These are phyloP conservation scores for Solenopsis fugax DNA, from an alignment of 1,140 invertebrate species.

Conservation along the genomic window DNA sequence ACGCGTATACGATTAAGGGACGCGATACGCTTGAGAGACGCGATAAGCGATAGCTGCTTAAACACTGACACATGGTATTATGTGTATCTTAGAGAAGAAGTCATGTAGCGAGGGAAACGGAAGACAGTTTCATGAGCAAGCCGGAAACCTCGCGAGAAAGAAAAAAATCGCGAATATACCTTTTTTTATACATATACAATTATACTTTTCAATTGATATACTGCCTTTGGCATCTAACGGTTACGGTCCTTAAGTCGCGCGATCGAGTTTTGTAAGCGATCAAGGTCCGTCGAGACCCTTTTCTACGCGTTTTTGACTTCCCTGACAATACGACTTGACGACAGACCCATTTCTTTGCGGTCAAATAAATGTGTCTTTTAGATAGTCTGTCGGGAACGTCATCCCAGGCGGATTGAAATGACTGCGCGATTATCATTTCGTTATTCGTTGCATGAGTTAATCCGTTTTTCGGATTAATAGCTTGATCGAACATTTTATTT, in stretches of 20 bases:
- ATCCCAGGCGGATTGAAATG: conserved; percentile 15
- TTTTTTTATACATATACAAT: conserved; percentile 65
- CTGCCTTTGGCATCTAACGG: conserved; percentile 22
- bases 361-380: conserved; percentile 71
- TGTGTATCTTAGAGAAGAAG: conserved; percentile 45
- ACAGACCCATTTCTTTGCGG: conserved; percentile 73
- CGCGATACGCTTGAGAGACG: conserved; percentile 42
- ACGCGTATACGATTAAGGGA: conserved; percentile 24
- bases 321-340: conserved; percentile 39
- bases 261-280: conserved; percentile 12
- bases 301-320: conserved; percentile 26
- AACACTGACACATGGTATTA: conserved; percentile 44
- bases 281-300: neutral
- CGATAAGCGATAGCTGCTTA: conserved; percentile 58
- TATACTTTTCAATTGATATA: conserved; percentile 60
- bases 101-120: conserved; percentile 11
- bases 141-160: conserved; percentile 53
- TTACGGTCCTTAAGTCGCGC: conserved; percentile 28
- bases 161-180: conserved; percentile 25
- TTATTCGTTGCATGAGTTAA: conserved; percentile 6
- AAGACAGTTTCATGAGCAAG: conserved; percentile 35
- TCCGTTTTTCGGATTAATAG: neutral
- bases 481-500: conserved; percentile 1
- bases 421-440: neutral
- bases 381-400: conserved; percentile 2